A percentile compares a stretch with the other conserved stretches of the same genome.
Evolutionary conservation across 2,797 vertebrate species (phyloP).

Genomic region (Mastacembelus armatus): DNA sequence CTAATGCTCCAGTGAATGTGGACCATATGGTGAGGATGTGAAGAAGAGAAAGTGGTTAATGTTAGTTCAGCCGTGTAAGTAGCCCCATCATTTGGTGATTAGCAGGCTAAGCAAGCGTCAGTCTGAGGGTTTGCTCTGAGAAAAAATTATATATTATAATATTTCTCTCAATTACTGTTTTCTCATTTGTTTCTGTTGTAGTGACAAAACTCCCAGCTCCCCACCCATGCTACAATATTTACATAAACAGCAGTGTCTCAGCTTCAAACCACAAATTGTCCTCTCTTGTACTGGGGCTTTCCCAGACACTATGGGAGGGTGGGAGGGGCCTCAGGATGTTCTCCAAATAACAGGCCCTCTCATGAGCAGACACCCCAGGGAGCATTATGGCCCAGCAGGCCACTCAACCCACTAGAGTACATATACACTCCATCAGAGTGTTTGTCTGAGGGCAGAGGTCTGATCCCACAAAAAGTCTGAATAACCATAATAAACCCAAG

Average conservation of each 20-base stretch:
- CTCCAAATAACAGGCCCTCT: conserved; percentile 65
- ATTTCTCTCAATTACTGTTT: conserved; percentile 51
- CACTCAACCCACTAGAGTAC: conserved; percentile 55
- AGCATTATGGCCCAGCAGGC: conserved; percentile 53
- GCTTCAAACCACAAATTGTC: conserved; percentile 57
- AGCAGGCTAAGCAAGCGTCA: conserved; percentile 21
- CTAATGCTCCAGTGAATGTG: conserved; percentile 56
- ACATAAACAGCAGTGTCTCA: conserved; percentile 56
- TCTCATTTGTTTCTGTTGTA: conserved; percentile 34
- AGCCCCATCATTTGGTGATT: conserved; percentile 40
- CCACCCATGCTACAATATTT: conserved; percentile 44
- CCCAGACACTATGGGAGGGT: conserved; percentile 61
- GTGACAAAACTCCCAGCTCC: conserved; percentile 36
- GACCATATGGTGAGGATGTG: conserved; percentile 74
- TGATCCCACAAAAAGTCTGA: conserved; percentile 57
- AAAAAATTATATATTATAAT: conserved; percentile 24
- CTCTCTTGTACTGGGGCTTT: conserved; percentile 56
- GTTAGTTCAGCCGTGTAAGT: conserved; percentile 45
- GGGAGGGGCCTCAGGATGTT: conserved; percentile 60
- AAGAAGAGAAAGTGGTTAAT: conserved; percentile 60
- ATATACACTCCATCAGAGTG: conserved; percentile 62
- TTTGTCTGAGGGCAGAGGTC: conserved; percentile 72
- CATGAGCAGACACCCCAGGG: conserved; percentile 66
- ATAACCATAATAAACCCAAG: conserved; percentile 54
- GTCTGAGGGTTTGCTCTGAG: conserved; percentile 28